Conservation (phyloP, 2,888 invertebrate genomes). For the Notodonta dromedarius region DNA sequence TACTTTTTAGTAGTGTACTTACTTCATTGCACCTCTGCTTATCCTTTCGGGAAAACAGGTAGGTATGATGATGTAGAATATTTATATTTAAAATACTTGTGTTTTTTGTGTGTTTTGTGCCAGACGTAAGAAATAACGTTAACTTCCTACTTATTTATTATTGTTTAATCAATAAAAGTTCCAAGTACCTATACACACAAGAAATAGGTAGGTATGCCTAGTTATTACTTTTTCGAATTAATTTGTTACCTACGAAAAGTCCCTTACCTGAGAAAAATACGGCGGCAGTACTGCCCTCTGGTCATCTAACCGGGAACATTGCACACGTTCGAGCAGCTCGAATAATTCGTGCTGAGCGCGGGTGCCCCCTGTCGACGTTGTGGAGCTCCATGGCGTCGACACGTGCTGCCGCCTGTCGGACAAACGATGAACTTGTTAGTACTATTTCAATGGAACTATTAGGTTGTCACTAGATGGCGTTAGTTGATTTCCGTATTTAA, state of each 20-base stretch:
- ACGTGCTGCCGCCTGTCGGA: constrained; percentile 87
- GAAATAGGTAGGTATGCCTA: not conserved
- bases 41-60: no score
- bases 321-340: constrained; percentile 96
- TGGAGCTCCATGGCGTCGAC: constrained; percentile 82
- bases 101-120: no score
- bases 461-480: constrained; percentile 25
- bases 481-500: not conserved
- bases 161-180: no score
- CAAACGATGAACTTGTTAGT: constrained; percentile 42
- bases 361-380: constrained; percentile 76
- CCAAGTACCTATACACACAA: not conserved
- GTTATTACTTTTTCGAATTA: no score
- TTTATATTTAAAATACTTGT: no score
- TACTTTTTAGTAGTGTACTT: no score
- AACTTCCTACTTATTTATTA: no score
- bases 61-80: no score
- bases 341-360: constrained; percentile 91
- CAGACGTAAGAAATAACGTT: no score
- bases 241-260: no score
- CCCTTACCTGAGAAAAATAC: constrained; percentile 93
- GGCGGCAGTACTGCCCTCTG: constrained; percentile 98
- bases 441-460: not conserved
- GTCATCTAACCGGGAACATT: constrained; percentile 97
- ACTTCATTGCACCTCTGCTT: no score